These are phyloP conservation scores for Esox lucius DNA, from an alignment of 2,797 vertebrate species.

Conservation along the genomic window DNA sequence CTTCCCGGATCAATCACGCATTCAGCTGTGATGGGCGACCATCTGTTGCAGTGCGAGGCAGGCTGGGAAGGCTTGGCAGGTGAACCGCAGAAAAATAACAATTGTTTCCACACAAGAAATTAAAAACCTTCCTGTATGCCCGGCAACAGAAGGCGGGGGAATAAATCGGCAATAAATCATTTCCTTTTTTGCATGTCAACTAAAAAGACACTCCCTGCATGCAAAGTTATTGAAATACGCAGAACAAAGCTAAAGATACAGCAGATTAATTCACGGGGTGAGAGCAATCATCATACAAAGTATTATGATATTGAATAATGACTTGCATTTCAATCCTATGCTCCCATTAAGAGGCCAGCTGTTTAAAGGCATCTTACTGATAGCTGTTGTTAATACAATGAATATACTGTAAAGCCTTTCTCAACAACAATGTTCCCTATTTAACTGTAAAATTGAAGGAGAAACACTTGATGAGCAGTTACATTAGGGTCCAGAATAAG, in stretches of 20 bases:
- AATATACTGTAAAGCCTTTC: slow-evolving; percentile 43
- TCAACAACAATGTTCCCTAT: slow-evolving; percentile 32
- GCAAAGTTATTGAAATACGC: slow-evolving; percentile 76
- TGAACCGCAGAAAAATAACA: slow-evolving; percentile 74
- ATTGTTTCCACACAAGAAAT: slow-evolving; percentile 84
- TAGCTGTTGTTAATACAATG: slow-evolving; percentile 64
- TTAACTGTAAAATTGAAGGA: slow-evolving; percentile 42
- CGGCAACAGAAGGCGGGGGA: slow-evolving; percentile 64
- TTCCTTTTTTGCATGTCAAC: slow-evolving; percentile 78
- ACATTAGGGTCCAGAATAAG: neutral
- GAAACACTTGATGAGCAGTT: slow-evolving; percentile 26
- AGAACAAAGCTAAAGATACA: slow-evolving; percentile 73
- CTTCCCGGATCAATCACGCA: slow-evolving; percentile 82
- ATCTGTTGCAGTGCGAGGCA: slow-evolving; percentile 78
- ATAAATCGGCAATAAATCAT: slow-evolving; percentile 82
- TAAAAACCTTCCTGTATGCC: slow-evolving; percentile 71
- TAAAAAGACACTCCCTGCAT: slow-evolving; percentile 74
- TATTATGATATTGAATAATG: slow-evolving; percentile 75
- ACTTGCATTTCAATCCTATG: slow-evolving; percentile 44
- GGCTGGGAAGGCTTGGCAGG: slow-evolving; percentile 72
- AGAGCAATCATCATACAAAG: slow-evolving; percentile 63
- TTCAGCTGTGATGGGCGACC: slow-evolving; percentile 77
- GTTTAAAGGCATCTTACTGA: slow-evolving; percentile 71
- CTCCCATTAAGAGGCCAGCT: slow-evolving; percentile 75
- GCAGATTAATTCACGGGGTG: slow-evolving; percentile 72